Evolutionary conservation across 1,140 invertebrate genomes (phyloP).

Genomic region (Anoplophora glabripennis): DNA sequence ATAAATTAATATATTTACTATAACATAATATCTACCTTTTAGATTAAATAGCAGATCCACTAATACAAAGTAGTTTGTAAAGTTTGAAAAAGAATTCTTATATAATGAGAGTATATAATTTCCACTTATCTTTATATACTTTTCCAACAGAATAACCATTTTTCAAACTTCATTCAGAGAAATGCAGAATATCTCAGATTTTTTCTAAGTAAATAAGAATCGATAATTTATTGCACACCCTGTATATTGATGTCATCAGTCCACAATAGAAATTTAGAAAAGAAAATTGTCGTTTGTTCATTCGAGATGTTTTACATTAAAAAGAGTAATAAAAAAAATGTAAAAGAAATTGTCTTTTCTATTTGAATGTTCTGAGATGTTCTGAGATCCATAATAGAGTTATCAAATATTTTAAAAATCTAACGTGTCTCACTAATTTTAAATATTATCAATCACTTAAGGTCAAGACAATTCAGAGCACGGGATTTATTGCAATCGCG

Average conservation of each 20-base stretch:
- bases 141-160: slow-evolving; percentile 1
- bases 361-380: slow-evolving; percentile 2
- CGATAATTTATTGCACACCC: no score
- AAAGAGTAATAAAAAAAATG: background rate
- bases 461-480: background rate
- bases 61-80: background rate
- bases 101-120: background rate
- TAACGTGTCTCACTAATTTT: background rate
- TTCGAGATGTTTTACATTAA: background rate
- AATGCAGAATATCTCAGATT: no score
- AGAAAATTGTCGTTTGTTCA: no score
- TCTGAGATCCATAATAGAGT: background rate
- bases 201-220: no score
- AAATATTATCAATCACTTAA: slow-evolving; percentile 5
- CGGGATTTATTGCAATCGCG: slow-evolving; percentile 54
- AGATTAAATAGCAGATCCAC: background rate
- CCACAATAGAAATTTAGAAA: no score
- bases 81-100: background rate
- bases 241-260: no score
- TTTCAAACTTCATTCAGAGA: background rate
- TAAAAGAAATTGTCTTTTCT: background rate
- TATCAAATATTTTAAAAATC: slow-evolving; percentile 3
- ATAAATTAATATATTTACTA: slow-evolving; percentile 5
- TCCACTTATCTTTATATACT: background rate
- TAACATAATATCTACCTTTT: background rate